Evolutionary conservation across 2,888 invertebrate genomes (phyloP).

Genomic region (Laothoe populi): DNA sequence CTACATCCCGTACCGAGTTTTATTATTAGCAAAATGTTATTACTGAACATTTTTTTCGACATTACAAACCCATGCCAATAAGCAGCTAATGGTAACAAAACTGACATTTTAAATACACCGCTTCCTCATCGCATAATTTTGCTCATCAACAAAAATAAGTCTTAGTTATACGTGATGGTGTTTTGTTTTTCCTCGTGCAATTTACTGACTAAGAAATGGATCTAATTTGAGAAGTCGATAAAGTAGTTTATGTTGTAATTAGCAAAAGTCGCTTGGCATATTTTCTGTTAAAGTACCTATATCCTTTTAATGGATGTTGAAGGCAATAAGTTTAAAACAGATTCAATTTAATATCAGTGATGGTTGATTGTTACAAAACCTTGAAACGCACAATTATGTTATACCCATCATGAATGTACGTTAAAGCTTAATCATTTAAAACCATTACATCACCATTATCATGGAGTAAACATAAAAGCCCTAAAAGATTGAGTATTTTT

Average conservation of each 20-base stretch:
- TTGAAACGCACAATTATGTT: background rate
- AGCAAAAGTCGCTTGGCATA: background rate
- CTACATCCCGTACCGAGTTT: slow-evolving; percentile 15
- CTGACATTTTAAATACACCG: background rate
- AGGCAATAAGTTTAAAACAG: background rate
- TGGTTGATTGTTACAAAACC: background rate
- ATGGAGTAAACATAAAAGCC: no score
- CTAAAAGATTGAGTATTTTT: no score
- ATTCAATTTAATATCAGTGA: background rate
- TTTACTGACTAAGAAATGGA: no score
- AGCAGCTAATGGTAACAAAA: slow-evolving; percentile 27
- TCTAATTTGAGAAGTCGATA: no score
- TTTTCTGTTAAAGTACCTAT: no score
- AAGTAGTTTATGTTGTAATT: no score
- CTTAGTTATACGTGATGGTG: background rate
- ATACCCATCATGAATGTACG: background rate
- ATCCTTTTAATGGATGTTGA: no score
- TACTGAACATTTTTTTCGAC: slow-evolving; percentile 39
- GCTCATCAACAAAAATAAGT: slow-evolving; percentile 12
- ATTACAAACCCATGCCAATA: slow-evolving; percentile 35
- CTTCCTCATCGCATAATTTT: background rate
- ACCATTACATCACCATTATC: background rate
- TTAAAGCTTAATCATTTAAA: background rate
- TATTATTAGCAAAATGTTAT: slow-evolving; percentile 35
- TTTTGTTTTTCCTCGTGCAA: slow-evolving; percentile 4